Evolutionary conservation across 2,113 vertebrate species (phyloP), one percentile per base, ranked within the genome.

Genomic region (Nothocercus julius): DNA sequence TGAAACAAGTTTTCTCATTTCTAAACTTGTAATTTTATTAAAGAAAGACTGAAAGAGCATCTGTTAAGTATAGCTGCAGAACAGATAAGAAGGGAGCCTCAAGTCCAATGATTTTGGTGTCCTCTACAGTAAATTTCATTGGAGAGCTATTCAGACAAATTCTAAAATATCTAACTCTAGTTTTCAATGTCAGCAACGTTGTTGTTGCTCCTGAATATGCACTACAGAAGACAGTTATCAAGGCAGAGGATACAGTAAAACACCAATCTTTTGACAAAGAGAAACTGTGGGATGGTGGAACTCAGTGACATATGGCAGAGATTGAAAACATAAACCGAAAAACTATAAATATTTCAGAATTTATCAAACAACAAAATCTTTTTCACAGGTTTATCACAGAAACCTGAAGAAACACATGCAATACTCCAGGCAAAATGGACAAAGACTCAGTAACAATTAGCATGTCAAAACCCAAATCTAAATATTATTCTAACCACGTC

Each of bases 1-100:
- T 0, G 4, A 93, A 69, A n/a, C 44, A 76, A 96, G 93, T 91
- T 47, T 93, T 87, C 90, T 73, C 1, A 5, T 95, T 96, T 92
- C 91, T 96, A 84, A 88, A 89, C 82, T 85, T 66, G 49, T 47
- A 73, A 94, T 96, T 95, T 95, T 74, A 84, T 73, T 87, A 84
- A 93, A 95, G n/a, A 75, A 25, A 92, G 42, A 42, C 47, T 51
- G 38, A 85, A 93, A 77, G 38, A 67, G 18, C 24, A 45, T 62
- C 86, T 70, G 45, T 85, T 81, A 89, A 92, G 77, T 61, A 73
- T 11, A 84, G 77, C 28, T 13, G 47, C 63, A 82, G 75, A 82
- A 30, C 38, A 96, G 38, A 34, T 77, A 67, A 67, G 54, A n/a
- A 45, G 40, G 78, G 36, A 81, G 73, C 73, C 18, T 88, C 47